Evolutionary conservation across 2,113 vertebrate genomes (phyloP).

Genomic region (Cygnus atratus): DNA sequence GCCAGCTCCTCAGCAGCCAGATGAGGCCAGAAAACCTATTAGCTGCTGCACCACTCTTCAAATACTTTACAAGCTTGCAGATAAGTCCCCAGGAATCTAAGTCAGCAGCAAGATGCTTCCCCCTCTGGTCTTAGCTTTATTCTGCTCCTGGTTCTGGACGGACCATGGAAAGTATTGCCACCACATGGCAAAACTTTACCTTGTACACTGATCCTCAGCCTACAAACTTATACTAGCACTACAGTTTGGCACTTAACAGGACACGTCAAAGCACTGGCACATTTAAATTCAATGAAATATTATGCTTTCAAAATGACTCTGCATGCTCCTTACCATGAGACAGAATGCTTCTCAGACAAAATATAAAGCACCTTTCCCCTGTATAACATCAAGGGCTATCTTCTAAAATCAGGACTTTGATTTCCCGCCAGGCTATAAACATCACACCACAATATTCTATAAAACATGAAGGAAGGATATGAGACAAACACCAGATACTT

Average conservation of each 20-base stretch:
- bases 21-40: background rate
- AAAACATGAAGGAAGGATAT: background rate
- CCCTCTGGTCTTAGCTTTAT: background rate
- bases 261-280: background rate
- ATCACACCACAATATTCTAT: background rate
- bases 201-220: background rate
- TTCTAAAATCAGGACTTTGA: background rate
- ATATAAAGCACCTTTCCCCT: background rate
- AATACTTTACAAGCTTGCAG: background rate
- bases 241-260: background rate
- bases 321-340: background rate
- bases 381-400: background rate
- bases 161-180: background rate
- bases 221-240: background rate
- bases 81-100: slow-evolving; percentile 22
- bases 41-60: slow-evolving; percentile 27
- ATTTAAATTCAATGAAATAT: background rate
- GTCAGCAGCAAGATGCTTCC: slow-evolving; percentile 16
- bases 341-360: background rate
- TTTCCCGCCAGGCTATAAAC: background rate
- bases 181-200: background rate
- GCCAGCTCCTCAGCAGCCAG: slow-evolving; percentile 18
- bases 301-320: background rate
- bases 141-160: background rate
- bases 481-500: background rate